Percentiles rank a stretch among this genome's conserved stretches.
These are phyloP conservation scores for Rostratula benghalensis DNA, from an alignment of 2,113 vertebrate species.

Conservation along the genomic window DNA sequence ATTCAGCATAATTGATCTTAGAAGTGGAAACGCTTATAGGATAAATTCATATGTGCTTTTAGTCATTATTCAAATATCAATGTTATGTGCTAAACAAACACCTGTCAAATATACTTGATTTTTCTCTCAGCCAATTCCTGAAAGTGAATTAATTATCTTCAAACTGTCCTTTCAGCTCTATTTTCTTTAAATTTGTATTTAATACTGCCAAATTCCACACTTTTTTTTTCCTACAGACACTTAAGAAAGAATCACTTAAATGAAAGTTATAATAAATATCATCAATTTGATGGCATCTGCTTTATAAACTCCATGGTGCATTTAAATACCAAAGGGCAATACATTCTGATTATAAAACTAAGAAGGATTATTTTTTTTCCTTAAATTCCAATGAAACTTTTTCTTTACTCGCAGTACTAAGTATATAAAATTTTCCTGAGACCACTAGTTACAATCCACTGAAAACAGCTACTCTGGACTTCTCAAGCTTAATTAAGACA, in stretches of 20 bases:
- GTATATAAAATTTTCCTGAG: neutral
- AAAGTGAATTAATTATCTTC: neutral
- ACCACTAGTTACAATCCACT: neutral
- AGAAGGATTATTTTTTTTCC: neutral
- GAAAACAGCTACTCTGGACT: neutral
- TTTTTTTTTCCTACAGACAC: neutral
- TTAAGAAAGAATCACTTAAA: neutral
- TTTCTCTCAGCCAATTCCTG: neutral
- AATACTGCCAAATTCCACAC: neutral
- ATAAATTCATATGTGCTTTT: neutral
- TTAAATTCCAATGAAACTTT: neutral
- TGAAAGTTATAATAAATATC: neutral
- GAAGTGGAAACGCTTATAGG: neutral
- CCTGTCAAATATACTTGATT: neutral
- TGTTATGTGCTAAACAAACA: neutral
- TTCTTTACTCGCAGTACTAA: neutral
- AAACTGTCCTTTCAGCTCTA: neutral
- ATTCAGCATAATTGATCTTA: neutral
- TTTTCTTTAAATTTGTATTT: neutral
- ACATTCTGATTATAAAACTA: neutral
- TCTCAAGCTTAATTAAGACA: neutral
- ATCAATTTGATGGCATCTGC: neutral
- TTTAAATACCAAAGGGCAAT: neutral
- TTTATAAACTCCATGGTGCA: neutral
- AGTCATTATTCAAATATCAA: slow-evolving; percentile 8